Base-by-base conservation (phyloP, 2,888 invertebrate species). In the Drosophila trichaetosa region DNA sequence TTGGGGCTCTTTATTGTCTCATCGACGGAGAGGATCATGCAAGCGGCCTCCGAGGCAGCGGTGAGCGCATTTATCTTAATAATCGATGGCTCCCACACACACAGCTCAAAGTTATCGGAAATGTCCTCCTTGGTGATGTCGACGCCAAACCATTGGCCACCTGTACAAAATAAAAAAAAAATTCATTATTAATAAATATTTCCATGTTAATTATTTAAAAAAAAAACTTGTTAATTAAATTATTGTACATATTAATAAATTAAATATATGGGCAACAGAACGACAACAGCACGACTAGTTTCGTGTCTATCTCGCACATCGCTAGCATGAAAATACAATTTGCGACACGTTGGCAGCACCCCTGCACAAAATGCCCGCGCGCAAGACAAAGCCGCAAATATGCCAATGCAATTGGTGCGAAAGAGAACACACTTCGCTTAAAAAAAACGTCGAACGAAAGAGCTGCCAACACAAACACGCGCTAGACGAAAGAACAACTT, bases 81-180 rank as follows among this genome's bases (percentile, higher is more conserved):
- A 48, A 99, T 94, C 10, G 99, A 97, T 1, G 99, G 99, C 93
- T 99, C 99, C 99, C 99, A 99, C 64, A 99, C 98, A 93, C 98
- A 99, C 6, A 95, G 95, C 57, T 95, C 96, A 94, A 97, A 97
- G 94, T 99, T 99, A 91, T 99, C 98, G 0, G 97, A 96, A 78
- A 99, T 97, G 91, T 98, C 98, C 93, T 99, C 99, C 89, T 96
- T 96, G 91, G 95, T 96, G 53, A 99, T 97, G 93, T 99, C 99
- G 46, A 99, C 98, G 40, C 99, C 99, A 93, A 95, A 98, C 98
- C 99, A 99, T 70, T 95, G 95, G 53, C 96, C 95, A 69, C 96
- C 96, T 96, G 93, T 0, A 4, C 16, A 92, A 91, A 31, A 48
- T 58, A 18, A 27, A 73, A 51, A 71, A 71, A 48, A 59, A 58